A percentile compares a stretch with the other conserved stretches of the same genome.
Conservation (phyloP, 53 echinoderm and acorn worm genomes). For the Echinarachnius parma region DNA sequence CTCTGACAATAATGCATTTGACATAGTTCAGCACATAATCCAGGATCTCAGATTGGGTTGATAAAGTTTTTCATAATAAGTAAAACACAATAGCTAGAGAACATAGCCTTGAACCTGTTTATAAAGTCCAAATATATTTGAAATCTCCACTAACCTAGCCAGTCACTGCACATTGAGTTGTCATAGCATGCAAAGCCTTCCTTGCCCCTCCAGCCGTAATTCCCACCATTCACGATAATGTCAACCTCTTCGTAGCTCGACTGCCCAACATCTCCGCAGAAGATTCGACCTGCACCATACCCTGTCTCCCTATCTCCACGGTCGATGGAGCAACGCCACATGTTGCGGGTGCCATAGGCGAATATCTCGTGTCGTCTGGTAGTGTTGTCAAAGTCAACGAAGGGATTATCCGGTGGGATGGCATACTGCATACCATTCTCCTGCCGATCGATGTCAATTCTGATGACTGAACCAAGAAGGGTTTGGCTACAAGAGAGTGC, state of each 20-base stretch:
- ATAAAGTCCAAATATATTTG: too few relatives aligned
- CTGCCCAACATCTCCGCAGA: constrained; percentile 98
- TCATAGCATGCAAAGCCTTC: constrained; percentile 84
- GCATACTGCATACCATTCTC: constrained; percentile 51
- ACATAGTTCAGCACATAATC: too few relatives aligned
- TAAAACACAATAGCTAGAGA: too few relatives aligned
- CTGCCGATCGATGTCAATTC: constrained; percentile 75
- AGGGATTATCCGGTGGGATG: constrained; percentile 90
- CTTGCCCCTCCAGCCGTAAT: constrained; percentile 93
- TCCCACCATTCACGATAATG: constrained; percentile 91
- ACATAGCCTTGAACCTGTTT: too few relatives aligned
- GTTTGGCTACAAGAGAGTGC: constrained; percentile 7
- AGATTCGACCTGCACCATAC: constrained; percentile 71
- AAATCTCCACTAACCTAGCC: constrained; percentile 26
- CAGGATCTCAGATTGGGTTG: too few relatives aligned
- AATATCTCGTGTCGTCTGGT: constrained; percentile 68
- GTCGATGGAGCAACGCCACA: constrained; percentile 91
- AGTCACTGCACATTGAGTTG: constrained; percentile 49
- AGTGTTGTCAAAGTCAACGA: constrained; percentile 37
- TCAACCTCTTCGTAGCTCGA: constrained; percentile 82
- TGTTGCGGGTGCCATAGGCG: constrained; percentile 90
- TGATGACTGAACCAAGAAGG: constrained; percentile 74
- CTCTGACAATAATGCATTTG: too few relatives aligned
- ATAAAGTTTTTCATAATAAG: too few relatives aligned
- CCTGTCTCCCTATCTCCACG: constrained; percentile 73